Conservation (phyloP, 2,888 invertebrate genomes). For the Boloria euphrosyne region DNA sequence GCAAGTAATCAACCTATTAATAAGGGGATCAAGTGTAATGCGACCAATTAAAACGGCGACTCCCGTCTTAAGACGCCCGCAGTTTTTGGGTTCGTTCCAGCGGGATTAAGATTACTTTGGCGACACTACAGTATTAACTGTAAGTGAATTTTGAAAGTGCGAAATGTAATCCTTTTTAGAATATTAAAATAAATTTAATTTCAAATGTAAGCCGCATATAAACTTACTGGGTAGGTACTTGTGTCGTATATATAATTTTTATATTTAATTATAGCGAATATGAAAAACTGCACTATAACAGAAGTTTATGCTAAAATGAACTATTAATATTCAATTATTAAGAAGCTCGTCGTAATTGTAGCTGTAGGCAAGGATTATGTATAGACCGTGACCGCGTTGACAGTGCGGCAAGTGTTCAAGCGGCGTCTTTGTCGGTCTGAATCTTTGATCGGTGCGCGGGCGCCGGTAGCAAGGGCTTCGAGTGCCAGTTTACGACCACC, state of each 20-base stretch:
- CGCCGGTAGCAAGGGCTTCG: slow-evolving; percentile 68
- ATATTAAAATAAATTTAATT: slow-evolving; percentile 4
- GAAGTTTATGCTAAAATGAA: not conserved
- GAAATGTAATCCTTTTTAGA: slow-evolving; percentile 20
- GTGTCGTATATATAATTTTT: not conserved
- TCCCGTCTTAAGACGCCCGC: slow-evolving; percentile 74
- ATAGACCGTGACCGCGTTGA: slow-evolving; percentile 76
- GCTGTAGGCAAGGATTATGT: slow-evolving; percentile 66
- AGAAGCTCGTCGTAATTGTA: slow-evolving; percentile 56
- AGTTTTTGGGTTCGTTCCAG: slow-evolving; percentile 81
- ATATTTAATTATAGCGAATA: too few species aligned
- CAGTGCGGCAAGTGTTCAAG: slow-evolving; percentile 61
- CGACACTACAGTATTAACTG: slow-evolving; percentile 52
- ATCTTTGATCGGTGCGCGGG: slow-evolving; percentile 73
- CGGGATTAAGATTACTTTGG: slow-evolving; percentile 67
- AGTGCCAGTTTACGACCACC: slow-evolving; percentile 77
- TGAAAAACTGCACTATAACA: too few species aligned
- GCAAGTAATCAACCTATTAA: slow-evolving; percentile 81
- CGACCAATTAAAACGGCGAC: slow-evolving; percentile 79
- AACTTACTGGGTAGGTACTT: not conserved
- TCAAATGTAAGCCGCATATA: not conserved
- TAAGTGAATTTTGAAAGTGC: slow-evolving; percentile 43
- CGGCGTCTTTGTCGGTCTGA: slow-evolving; percentile 71
- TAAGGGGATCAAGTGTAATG: slow-evolving; percentile 77
- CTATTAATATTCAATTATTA: slow-evolving; percentile 58